These are phyloP conservation scores for Byasa hedistus DNA, from an alignment of 2,888 invertebrate species.

Conservation along the genomic window DNA sequence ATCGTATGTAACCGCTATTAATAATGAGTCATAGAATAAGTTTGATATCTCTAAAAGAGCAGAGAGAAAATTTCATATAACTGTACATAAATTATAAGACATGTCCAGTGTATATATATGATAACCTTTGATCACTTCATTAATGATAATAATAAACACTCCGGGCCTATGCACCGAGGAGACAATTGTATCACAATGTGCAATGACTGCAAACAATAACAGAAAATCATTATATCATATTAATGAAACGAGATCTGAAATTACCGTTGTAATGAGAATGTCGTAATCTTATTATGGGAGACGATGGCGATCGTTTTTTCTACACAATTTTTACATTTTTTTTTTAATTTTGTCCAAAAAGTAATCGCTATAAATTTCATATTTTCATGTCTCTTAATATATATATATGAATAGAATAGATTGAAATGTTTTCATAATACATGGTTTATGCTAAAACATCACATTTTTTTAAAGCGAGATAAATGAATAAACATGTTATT, in stretches of 20 bases:
- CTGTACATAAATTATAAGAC: conserved; percentile 2
- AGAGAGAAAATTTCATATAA: background rate
- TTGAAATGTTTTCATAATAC: too few species aligned
- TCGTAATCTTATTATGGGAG: too few species aligned
- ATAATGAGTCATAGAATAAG: background rate
- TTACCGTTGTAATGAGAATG: too few species aligned
- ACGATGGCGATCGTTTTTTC: too few species aligned
- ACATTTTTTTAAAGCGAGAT: too few species aligned
- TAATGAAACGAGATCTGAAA: background rate
- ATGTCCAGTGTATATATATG: background rate
- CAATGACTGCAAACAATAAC: background rate
- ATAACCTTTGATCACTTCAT: conserved; percentile 26
- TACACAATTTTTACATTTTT: too few species aligned
- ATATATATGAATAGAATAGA: too few species aligned
- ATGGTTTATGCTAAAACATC: too few species aligned
- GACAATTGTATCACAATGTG: background rate
- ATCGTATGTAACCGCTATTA: background rate
- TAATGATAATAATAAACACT: conserved; percentile 18
- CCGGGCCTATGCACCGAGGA: background rate
- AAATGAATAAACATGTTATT: too few species aligned
- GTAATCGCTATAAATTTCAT: too few species aligned
- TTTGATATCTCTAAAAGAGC: background rate
- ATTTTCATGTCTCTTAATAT: too few species aligned
- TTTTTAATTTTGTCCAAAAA: too few species aligned
- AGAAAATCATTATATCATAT: background rate